Evolutionary conservation across 2,888 invertebrate species (phyloP).

Genomic region (Cosmia pyralina): DNA sequence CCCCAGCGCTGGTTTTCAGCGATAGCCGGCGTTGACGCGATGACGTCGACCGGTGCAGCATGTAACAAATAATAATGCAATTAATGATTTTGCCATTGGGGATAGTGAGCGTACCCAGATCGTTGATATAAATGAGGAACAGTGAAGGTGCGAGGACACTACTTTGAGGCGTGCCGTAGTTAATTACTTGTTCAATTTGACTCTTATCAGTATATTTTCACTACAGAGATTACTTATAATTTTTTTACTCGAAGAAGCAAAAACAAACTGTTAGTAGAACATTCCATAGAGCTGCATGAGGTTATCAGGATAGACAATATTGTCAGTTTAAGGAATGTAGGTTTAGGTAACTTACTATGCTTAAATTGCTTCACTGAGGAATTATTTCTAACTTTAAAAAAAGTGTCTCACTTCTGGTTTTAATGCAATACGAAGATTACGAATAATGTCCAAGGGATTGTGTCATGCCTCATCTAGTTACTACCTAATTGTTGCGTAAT

Average conservation of each 20-base stretch:
- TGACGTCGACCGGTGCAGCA: no score
- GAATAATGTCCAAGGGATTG: neutral
- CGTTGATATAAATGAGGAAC: no score
- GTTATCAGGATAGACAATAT: neutral
- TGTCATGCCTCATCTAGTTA: neutral
- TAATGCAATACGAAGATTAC: neutral
- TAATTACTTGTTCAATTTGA: no score
- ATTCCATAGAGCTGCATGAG: neutral
- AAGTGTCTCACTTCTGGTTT: neutral
- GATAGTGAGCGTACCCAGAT: no score
- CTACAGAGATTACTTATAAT: neutral
- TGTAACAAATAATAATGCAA: no score
- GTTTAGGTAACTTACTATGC: no score
- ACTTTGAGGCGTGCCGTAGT: no score
- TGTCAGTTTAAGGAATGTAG: neutral
- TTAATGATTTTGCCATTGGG: no score
- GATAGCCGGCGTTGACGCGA: no score
- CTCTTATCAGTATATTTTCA: neutral
- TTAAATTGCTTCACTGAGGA: neutral
- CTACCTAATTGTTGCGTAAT: neutral
- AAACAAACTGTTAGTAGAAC: neutral
- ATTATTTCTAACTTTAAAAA: neutral
- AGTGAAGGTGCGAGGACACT: no score
- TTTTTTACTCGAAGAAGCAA: neutral
- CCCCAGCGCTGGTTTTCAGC: no score